phyloP scores from a whole-genome alignment of 2,888 invertebrate species.

The Acrobasis consociella region DNA sequence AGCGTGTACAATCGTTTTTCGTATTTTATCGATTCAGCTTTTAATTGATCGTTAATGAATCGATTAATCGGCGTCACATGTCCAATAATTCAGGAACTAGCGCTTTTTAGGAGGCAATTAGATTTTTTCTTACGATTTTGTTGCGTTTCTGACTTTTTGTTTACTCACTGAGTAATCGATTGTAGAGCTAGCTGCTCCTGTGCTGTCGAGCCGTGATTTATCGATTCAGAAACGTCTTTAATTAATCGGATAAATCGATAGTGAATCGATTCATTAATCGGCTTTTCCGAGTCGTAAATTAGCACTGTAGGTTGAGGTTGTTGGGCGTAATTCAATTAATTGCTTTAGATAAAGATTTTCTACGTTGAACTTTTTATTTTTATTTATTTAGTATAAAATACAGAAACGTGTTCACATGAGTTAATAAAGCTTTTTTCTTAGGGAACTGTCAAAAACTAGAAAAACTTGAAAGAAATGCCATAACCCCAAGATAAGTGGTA shows the following conservation, averaged over 20 bases:
- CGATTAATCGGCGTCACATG: constrained; percentile 10
- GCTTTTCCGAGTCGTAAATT: constrained; percentile 7
- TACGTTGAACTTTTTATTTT: too few species aligned
- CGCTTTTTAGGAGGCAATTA: constrained; percentile 17
- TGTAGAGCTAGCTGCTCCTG: constrained; percentile 9
- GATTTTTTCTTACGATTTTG: constrained; percentile 9
- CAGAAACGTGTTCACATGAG: too few species aligned
- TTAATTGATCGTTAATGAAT: constrained; percentile 18
- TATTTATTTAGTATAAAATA: too few species aligned
- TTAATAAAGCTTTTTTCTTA: too few species aligned
- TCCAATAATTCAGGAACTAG: constrained; percentile 14
- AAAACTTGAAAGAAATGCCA: too few species aligned
- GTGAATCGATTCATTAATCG: constrained; percentile 50
- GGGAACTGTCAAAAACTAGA: too few species aligned
- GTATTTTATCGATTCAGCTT: constrained; percentile 11
- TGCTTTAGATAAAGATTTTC: not conserved
- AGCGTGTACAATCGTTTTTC: constrained; percentile 3
- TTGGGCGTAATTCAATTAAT: not conserved
- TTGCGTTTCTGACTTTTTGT: constrained; percentile 1
- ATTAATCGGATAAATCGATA: constrained; percentile 30
- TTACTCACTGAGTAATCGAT: constrained; percentile 1
- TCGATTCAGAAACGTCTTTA: constrained; percentile 1
- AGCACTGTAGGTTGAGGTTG: constrained; percentile 1
- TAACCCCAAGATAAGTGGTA: too few species aligned
- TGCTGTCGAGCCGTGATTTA: constrained; percentile 2